These are phyloP conservation scores for Pyrocoelia pectoralis DNA, from an alignment of 2,888 invertebrate genomes.

Conservation along the genomic window DNA sequence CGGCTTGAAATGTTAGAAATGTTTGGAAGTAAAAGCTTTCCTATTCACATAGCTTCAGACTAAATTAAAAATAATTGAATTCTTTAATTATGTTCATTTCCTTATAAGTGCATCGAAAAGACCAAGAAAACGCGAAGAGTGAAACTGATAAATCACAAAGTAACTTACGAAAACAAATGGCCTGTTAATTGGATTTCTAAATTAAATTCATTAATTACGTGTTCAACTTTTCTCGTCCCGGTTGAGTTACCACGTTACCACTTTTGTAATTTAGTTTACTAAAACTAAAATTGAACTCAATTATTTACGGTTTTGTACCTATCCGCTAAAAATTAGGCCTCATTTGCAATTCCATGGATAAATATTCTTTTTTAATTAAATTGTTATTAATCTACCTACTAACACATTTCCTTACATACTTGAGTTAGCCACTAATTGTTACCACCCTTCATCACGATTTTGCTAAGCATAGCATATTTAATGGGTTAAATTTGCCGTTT, in stretches of 20 bases:
- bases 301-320: slow-evolving; percentile 30
- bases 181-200: slow-evolving; percentile 39
- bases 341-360: background rate
- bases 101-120: slow-evolving; percentile 6
- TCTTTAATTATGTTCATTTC: background rate
- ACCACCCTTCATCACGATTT: background rate
- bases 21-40: background rate
- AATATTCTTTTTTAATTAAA: background rate
- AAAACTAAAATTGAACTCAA: slow-evolving; percentile 30
- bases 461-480: background rate
- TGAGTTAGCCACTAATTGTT: background rate
- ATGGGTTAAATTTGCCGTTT: background rate
- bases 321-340: slow-evolving; percentile 10
- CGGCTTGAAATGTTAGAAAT: background rate
- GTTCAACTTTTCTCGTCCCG: slow-evolving; percentile 39
- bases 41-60: background rate
- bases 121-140: slow-evolving; percentile 19
- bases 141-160: slow-evolving; percentile 27
- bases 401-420: background rate
- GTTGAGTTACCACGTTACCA: slow-evolving; percentile 34
- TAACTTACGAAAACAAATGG: slow-evolving; percentile 35
- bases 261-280: slow-evolving; percentile 33
- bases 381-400: background rate
- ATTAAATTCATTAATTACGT: slow-evolving; percentile 41
- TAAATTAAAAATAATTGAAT: background rate